Percentiles rank a stretch among this genome's conserved stretches.
phyloP scores from a whole-genome alignment of 2,797 vertebrate species.

The Micrastur ruficollis region DNA sequence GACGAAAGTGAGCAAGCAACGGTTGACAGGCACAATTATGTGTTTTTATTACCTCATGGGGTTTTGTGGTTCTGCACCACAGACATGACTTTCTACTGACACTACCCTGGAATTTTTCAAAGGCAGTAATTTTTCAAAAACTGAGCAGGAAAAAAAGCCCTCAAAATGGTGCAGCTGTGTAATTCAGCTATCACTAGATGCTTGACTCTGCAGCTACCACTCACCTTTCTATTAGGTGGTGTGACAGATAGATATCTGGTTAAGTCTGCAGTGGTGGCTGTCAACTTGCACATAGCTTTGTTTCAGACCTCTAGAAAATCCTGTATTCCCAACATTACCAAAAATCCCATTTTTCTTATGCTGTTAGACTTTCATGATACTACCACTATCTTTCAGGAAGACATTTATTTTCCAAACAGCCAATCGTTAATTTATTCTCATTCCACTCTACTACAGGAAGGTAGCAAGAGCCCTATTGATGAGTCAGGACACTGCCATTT shows the following conservation, averaged over 20 bases:
- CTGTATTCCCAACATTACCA: neutral
- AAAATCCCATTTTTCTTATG: neutral
- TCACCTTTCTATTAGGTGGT: neutral
- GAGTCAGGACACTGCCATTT: neutral
- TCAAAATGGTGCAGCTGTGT: neutral
- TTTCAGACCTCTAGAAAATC: neutral
- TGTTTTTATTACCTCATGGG: neutral
- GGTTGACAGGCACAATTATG: neutral
- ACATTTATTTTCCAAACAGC: neutral
- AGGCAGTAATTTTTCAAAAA: neutral
- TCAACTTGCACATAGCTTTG: neutral
- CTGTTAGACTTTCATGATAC: fast-evolving
- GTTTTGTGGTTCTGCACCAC: constrained; percentile 5
- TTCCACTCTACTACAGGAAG: neutral
- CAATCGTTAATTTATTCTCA: neutral
- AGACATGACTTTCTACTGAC: neutral
- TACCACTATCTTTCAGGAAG: neutral
- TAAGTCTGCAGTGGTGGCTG: neutral
- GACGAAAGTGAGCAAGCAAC: neutral
- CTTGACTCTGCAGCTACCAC: neutral
- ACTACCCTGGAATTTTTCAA: constrained; percentile 12
- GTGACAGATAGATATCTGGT: neutral
- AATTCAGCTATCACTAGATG: neutral
- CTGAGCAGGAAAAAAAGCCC: neutral
- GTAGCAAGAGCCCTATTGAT: neutral